These are phyloP conservation scores for Diabrotica undecimpunctata DNA, from an alignment of 1,140 invertebrate genomes.

Conservation along the genomic window DNA sequence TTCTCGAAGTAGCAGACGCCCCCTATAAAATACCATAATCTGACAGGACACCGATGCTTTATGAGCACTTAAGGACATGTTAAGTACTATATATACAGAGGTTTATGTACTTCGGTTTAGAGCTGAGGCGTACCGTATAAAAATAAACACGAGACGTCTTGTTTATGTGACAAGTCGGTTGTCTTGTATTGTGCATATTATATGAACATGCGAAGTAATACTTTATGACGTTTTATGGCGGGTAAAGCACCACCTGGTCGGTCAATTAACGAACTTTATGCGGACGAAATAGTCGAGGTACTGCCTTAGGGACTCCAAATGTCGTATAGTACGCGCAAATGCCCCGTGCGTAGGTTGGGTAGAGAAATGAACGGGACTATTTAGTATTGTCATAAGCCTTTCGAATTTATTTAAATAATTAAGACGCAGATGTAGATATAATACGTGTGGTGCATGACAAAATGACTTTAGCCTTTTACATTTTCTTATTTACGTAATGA, in stretches of 20 bases:
- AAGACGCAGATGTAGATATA: too few relatives aligned
- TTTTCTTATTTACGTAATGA: too few relatives aligned
- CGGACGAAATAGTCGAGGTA: background rate
- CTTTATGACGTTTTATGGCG: conserved; percentile 39
- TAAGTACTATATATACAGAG: conserved; percentile 33
- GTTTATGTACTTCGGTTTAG: conserved; percentile 32
- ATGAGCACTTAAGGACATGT: conserved; percentile 31
- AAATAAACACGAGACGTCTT: conserved; percentile 39
- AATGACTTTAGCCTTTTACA: too few relatives aligned
- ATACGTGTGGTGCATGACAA: too few relatives aligned
- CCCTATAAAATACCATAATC: conserved; percentile 25
- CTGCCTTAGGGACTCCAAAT: too few relatives aligned
- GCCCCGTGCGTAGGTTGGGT: too few relatives aligned
- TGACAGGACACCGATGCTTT: conserved; percentile 28
- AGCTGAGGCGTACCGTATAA: conserved; percentile 35
- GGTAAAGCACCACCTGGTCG: conserved; percentile 37
- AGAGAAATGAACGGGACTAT: too few relatives aligned
- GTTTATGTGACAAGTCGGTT: conserved; percentile 38
- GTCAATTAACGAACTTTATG: conserved; percentile 28
- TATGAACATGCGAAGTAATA: conserved; percentile 41
- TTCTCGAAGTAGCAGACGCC: conserved; percentile 9
- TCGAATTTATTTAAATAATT: too few relatives aligned
- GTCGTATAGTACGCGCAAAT: too few relatives aligned
- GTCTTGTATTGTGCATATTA: conserved; percentile 42
- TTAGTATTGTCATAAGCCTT: too few relatives aligned